Percentiles rank a stretch among this genome's conserved stretches.
Evolutionary conservation across 2,888 invertebrate species (phyloP).

Genomic region (Athalia circularis): DNA sequence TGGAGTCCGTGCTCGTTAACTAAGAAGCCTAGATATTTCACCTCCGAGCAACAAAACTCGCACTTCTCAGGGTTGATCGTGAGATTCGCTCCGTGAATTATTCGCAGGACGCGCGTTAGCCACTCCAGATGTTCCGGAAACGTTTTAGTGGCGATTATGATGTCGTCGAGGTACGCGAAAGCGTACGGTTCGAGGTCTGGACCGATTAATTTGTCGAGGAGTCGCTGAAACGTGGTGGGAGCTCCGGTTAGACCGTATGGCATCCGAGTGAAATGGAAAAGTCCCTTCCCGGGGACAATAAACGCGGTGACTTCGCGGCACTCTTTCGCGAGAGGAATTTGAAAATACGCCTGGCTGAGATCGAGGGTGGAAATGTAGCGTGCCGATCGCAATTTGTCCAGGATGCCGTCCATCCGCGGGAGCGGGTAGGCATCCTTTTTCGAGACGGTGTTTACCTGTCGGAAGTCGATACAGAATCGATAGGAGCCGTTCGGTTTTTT

Average conservation of each 20-base stretch:
- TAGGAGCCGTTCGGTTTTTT: too few relatives aligned
- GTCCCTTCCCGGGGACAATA: conserved; percentile 57
- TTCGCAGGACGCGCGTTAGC: conserved; percentile 50
- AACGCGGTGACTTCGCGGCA: conserved; percentile 59
- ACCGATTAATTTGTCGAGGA: conserved; percentile 56
- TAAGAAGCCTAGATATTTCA: conserved; percentile 50
- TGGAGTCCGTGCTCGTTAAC: conserved; percentile 52
- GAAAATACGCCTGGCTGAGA: conserved; percentile 40
- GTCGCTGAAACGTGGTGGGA: conserved; percentile 54
- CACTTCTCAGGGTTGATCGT: conserved; percentile 48
- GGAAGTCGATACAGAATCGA: too few relatives aligned
- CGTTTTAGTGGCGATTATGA: conserved; percentile 52
- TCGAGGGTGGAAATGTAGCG: conserved; percentile 50
- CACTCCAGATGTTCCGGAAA: conserved; percentile 55
- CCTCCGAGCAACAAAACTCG: conserved; percentile 46
- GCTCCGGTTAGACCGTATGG: conserved; percentile 46
- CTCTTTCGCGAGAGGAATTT: conserved; percentile 49
- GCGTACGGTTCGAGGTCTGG: conserved; percentile 55
- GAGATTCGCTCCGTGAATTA: conserved; percentile 50
- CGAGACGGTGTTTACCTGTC: too few relatives aligned
- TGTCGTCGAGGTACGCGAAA: conserved; percentile 59
- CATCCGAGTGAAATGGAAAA: conserved; percentile 57
- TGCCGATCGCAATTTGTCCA: conserved; percentile 46
- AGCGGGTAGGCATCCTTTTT: conserved; percentile 54
- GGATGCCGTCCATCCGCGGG: conserved; percentile 47